Evolutionary conservation across 2,888 invertebrate species (phyloP).

Genomic region (Volucella zonaria): DNA sequence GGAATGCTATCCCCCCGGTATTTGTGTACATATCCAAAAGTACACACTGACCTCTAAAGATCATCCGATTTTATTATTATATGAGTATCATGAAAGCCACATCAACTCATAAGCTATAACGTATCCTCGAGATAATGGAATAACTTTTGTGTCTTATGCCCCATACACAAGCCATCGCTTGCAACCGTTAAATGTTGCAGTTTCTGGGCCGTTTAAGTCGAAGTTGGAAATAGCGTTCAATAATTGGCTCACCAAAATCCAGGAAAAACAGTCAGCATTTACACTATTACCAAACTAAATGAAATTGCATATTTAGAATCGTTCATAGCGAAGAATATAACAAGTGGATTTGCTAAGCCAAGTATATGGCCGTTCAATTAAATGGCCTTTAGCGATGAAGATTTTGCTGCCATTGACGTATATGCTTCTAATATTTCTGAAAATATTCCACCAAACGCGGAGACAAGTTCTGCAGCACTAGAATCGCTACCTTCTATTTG

Average conservation of each 20-base stretch:
- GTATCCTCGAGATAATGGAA: conserved; percentile 79
- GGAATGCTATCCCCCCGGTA: too few relatives aligned
- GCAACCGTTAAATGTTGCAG: conserved; percentile 73
- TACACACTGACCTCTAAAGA: conserved; percentile 43
- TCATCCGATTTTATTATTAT: conserved; percentile 75
- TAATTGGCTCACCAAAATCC: conserved; percentile 45
- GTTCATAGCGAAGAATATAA: too few relatives aligned
- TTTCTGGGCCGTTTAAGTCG: conserved; percentile 62
- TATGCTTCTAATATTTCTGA: conserved; percentile 17
- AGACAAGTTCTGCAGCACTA: too few relatives aligned
- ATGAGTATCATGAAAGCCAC: conserved; percentile 78
- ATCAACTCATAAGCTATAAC: conserved; percentile 76
- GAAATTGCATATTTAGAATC: too few relatives aligned
- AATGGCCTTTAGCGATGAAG: not conserved
- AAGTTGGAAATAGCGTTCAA: conserved; percentile 58
- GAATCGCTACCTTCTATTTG: too few relatives aligned
- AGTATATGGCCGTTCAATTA: too few relatives aligned
- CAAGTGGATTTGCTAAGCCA: too few relatives aligned
- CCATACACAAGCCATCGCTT: conserved; percentile 75
- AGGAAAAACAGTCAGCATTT: conserved; percentile 48
- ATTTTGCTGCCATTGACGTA: conserved; percentile 14
- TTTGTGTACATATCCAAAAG: conserved; percentile 75
- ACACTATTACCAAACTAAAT: conserved; percentile 43
- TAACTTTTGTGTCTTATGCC: conserved; percentile 74
- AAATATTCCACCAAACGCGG: conserved; percentile 10